A percentile compares a stretch with the other conserved stretches of the same genome.
phyloP scores from a whole-genome alignment of 2,797 vertebrate genomes.

The Amblyopsis hoosieri region DNA sequence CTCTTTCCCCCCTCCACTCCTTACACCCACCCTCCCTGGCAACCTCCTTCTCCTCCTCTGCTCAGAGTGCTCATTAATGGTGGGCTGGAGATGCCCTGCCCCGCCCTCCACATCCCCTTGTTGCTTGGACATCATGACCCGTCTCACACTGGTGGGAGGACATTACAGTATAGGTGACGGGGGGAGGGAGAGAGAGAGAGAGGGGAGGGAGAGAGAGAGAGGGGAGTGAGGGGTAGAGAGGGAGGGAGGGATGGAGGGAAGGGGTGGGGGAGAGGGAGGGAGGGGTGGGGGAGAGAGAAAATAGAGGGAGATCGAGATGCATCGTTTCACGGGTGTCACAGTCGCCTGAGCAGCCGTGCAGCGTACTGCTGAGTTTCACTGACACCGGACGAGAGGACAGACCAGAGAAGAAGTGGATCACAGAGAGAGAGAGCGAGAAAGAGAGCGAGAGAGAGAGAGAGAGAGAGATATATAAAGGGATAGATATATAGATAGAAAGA shows the following conservation, averaged over 20 bases:
- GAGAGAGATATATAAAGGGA: constrained; percentile 13
- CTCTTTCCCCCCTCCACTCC: constrained; percentile 1
- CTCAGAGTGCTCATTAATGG: constrained; percentile 65
- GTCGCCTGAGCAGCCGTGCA: constrained; percentile 45
- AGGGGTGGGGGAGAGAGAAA: constrained; percentile 18
- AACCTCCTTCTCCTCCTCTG: constrained; percentile 33
- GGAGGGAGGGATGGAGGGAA: constrained; percentile 2
- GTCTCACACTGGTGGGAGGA: constrained; percentile 63
- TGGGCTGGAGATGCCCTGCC: constrained; percentile 60
- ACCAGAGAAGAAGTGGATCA: neutral
- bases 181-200: neutral
- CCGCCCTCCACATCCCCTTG: constrained; percentile 69
- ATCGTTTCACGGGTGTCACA: constrained; percentile 53
- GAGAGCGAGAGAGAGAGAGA: constrained; percentile 5
- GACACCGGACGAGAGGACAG: constrained; percentile 12
- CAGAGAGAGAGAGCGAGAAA: constrained; percentile 1
- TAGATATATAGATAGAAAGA: constrained; percentile 10
- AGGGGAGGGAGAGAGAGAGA: constrained; percentile 39
- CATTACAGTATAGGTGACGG: constrained; percentile 24
- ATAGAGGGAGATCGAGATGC: constrained; percentile 40
- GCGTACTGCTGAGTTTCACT: constrained; percentile 53
- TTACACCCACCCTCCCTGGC: constrained; percentile 1
- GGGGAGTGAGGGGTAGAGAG: constrained; percentile 12
- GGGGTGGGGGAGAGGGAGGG: constrained; percentile 20
- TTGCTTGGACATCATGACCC: constrained; percentile 74